Percentiles rank a stretch among this genome's conserved stretches.
phyloP scores from a whole-genome alignment of 2,797 vertebrate species.

The Sparus aurata region DNA sequence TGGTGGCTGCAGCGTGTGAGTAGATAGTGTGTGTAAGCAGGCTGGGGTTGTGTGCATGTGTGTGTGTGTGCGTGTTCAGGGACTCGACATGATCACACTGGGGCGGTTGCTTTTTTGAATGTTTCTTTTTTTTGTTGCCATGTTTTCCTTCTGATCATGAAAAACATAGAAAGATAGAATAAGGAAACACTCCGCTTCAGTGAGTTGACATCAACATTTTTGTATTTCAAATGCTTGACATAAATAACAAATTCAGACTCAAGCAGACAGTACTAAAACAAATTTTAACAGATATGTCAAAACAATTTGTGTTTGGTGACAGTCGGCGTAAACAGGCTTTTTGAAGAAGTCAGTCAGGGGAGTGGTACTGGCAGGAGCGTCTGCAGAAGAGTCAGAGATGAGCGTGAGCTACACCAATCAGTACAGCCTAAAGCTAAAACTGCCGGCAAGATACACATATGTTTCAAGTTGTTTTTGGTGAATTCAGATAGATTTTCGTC shows the following conservation, averaged over 20 bases:
- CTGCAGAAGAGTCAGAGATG: constrained; percentile 16
- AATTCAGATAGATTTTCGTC: background rate
- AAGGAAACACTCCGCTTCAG: background rate
- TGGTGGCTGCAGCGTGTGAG: constrained; percentile 24
- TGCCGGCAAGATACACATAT: constrained; percentile 22
- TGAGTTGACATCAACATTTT: no score
- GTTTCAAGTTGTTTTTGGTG: constrained; percentile 14
- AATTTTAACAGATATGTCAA: background rate
- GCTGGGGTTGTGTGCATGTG: constrained; percentile 2
- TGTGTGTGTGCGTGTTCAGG: background rate
- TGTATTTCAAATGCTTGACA: background rate
- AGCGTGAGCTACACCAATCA: constrained; percentile 6
- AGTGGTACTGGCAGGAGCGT: constrained; percentile 22
- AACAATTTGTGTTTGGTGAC: background rate
- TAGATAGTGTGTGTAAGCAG: constrained; percentile 1
- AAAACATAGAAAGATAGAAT: background rate
- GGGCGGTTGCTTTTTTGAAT: background rate
- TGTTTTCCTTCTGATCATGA: background rate
- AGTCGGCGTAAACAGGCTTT: background rate
- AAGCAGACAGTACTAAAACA: background rate
- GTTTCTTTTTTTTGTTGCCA: background rate
- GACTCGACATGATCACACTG: background rate
- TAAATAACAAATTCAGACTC: background rate
- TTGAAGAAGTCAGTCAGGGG: constrained; percentile 10
- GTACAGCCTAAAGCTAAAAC: constrained; percentile 32